These are phyloP conservation scores for Drosophila sproati DNA, from an alignment of 1,140 invertebrate species.

Conservation along the genomic window DNA sequence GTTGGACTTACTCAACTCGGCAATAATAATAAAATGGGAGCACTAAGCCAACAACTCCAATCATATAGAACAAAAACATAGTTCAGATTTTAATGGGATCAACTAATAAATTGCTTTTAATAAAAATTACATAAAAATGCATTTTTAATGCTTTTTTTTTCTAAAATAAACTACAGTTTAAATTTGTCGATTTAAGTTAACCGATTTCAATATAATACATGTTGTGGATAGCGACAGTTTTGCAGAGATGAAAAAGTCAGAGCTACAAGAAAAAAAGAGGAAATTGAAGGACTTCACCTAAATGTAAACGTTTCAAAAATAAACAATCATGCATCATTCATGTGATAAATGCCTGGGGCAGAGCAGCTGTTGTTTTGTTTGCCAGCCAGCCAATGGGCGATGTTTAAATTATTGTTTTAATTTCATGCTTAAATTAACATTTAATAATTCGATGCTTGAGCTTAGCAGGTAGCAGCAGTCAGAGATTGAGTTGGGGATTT, in stretches of 20 bases:
- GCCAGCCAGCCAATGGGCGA: slow-evolving; percentile 39
- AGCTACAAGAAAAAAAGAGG: neutral
- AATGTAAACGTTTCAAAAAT: slow-evolving; percentile 11
- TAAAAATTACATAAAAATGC: no score
- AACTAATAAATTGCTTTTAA: no score
- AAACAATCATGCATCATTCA: slow-evolving; percentile 51
- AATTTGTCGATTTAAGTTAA: no score
- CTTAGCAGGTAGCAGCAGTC: slow-evolving; percentile 5
- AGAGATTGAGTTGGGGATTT: slow-evolving; percentile 17
- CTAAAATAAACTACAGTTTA: no score
- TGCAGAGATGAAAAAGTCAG: no score
- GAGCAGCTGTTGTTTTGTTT: slow-evolving; percentile 21
- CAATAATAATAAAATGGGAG: no score
- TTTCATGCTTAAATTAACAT: slow-evolving; percentile 78
- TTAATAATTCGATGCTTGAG: slow-evolving; percentile 62
- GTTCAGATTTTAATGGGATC: no score
- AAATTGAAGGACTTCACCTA: neutral
- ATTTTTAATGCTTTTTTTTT: no score
- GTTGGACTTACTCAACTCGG: neutral
- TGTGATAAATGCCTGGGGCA: slow-evolving; percentile 22
- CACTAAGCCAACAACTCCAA: no score
- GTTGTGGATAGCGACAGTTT: no score
- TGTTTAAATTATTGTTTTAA: slow-evolving; percentile 78
- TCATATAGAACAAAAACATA: no score
- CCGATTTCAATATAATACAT: no score